Conservation (phyloP, 2,888 invertebrate species). For the Marronus borbonicus region DNA sequence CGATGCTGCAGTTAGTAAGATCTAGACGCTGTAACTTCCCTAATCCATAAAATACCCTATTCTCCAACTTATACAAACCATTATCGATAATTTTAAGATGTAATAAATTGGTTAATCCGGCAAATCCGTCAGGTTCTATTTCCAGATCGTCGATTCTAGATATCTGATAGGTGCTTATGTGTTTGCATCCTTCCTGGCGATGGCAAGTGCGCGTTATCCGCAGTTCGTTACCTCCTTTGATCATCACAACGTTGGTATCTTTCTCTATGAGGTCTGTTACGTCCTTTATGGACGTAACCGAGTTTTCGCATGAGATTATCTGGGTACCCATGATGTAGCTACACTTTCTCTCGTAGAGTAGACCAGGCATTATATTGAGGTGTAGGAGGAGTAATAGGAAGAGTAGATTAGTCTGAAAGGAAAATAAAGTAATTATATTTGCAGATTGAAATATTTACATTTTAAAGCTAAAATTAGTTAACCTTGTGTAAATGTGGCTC, state of each 20-base stretch:
- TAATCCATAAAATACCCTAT: conserved; percentile 55
- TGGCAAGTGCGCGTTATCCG: conserved; percentile 50
- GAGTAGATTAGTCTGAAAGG: not conserved
- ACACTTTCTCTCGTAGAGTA: conserved; percentile 45
- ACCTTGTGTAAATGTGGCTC: too few species aligned
- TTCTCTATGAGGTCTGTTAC: conserved; percentile 52
- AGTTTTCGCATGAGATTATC: conserved; percentile 54
- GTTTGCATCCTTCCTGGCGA: conserved; percentile 49
- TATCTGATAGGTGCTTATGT: conserved; percentile 55
- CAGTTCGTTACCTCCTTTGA: conserved; percentile 51
- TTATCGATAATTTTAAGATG: conserved; percentile 57
- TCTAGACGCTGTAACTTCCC: conserved; percentile 52
- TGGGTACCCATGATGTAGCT: conserved; percentile 54
- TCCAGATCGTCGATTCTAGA: conserved; percentile 50
- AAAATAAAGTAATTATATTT: not conserved
- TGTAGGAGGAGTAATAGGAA: not conserved
- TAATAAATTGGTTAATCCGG: conserved; percentile 51
- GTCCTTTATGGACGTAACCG: conserved; percentile 35
- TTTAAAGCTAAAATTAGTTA: too few species aligned
- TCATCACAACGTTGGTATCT: conserved; percentile 53
- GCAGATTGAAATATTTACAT: too few species aligned
- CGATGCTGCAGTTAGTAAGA: conserved; percentile 56
- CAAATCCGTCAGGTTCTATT: conserved; percentile 54
- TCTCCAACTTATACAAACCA: conserved; percentile 48
- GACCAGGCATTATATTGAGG: conserved; percentile 38